A percentile compares a stretch with the other conserved stretches of the same genome.
These are phyloP conservation scores for Tachina fera DNA, from an alignment of 2,888 invertebrate genomes.

Conservation along the genomic window DNA sequence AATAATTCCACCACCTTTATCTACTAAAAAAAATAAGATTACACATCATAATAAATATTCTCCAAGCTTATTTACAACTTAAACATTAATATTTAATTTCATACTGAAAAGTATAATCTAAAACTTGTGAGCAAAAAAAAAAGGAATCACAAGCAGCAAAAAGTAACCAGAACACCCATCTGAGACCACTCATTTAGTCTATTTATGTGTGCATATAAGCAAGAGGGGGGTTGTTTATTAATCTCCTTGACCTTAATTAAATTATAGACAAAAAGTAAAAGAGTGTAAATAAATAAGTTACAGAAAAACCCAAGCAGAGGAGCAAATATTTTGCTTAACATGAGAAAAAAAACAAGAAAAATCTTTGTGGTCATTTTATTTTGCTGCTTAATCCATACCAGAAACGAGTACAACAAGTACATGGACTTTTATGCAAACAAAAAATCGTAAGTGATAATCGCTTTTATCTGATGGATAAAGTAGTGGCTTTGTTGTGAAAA, in stretches of 20 bases:
- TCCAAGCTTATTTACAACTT: slow-evolving; percentile 63
- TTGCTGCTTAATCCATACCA: slow-evolving; percentile 13
- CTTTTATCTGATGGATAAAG: slow-evolving; percentile 24
- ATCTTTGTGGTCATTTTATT: slow-evolving; percentile 22
- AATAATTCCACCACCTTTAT: neutral
- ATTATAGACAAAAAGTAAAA: slow-evolving; percentile 44
- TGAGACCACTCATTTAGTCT: neutral
- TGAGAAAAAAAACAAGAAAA: slow-evolving; percentile 23
- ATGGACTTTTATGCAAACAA: neutral
- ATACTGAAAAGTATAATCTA: slow-evolving; percentile 39
- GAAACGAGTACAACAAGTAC: slow-evolving; percentile 9
- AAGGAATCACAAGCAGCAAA: neutral
- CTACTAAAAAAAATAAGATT: neutral
- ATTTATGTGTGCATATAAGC: slow-evolving; percentile 1
- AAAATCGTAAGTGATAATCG: slow-evolving; percentile 52
- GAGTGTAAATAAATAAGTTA: slow-evolving; percentile 3
- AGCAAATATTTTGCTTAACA: neutral
- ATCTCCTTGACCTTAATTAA: slow-evolving; percentile 65
- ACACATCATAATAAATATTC: slow-evolving; percentile 22
- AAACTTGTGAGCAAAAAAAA: slow-evolving; percentile 9
- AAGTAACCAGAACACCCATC: slow-evolving; percentile 7
- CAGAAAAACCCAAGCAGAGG: too few species aligned
- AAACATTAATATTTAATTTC: slow-evolving; percentile 54
- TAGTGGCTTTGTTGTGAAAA: slow-evolving; percentile 14
- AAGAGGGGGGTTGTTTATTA: neutral